phyloP scores from a whole-genome alignment of 2,888 invertebrate species.

The Leucozona laternaria region DNA sequence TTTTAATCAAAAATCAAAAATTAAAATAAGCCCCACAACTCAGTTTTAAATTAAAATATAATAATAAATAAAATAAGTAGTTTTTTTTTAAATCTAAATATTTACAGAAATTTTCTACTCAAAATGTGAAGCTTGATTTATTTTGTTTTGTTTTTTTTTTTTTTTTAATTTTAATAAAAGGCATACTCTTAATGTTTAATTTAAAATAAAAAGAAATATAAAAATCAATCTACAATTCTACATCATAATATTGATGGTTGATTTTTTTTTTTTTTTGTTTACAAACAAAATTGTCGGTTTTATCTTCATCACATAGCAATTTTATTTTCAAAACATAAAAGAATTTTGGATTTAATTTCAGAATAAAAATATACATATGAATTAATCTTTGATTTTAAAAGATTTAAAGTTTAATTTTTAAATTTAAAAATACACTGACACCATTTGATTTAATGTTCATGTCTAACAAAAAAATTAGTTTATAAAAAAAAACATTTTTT shows the following conservation, averaged over 20 bases:
- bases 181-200: constrained; percentile 1
- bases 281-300: background rate
- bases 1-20: background rate
- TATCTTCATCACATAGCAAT: background rate
- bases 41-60: background rate
- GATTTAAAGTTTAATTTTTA: background rate
- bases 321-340: background rate
- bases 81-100: background rate
- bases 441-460: too few species aligned
- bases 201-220: background rate
- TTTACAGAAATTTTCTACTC: constrained; percentile 23
- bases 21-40: background rate
- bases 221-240: background rate
- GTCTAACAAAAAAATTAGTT: background rate
- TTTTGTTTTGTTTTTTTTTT: constrained; percentile 43
- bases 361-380: background rate
- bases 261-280: too few species aligned
- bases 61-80: background rate
- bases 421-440: too few species aligned
- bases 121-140: constrained; percentile 43
- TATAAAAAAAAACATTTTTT: background rate
- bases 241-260: background rate
- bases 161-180: constrained; percentile 55
- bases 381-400: background rate
- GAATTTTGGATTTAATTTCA: background rate